phyloP scores from a whole-genome alignment of 2,113 vertebrate genomes.

The Gasterosteus aculeatus region DNA sequence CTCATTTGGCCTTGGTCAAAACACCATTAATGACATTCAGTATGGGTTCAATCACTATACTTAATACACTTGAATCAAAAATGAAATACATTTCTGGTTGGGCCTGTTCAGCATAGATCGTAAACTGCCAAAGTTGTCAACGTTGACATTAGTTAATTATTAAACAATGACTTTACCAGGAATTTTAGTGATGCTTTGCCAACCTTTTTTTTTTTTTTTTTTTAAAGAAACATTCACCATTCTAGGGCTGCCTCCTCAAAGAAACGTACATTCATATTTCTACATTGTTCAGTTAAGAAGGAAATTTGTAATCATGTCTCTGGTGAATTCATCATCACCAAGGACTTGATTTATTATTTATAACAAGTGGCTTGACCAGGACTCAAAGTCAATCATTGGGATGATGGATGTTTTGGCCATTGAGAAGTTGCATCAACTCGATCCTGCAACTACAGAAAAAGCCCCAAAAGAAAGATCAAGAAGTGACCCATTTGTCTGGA shows the following conservation, averaged over 20 bases:
- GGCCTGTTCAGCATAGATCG: neutral
- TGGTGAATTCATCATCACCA: neutral
- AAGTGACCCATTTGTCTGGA: neutral
- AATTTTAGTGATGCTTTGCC: neutral
- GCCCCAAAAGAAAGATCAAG: neutral
- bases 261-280: neutral
- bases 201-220: neutral
- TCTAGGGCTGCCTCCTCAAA: neutral
- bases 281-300: neutral
- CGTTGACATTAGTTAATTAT: neutral
- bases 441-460: neutral
- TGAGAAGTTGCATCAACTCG: constrained; percentile 9
- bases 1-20: constrained; percentile 39
- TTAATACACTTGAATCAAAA: constrained; percentile 7
- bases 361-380: neutral
- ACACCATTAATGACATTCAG: constrained; percentile 36
- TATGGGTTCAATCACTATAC: constrained; percentile 1
- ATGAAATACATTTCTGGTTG: neutral
- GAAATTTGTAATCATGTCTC: neutral
- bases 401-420: constrained; percentile 1
- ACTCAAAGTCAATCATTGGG: neutral
- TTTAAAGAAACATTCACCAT: neutral
- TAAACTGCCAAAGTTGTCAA: constrained; percentile 7
- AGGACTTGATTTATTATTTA: neutral
- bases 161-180: neutral